phyloP scores from a whole-genome alignment of 2,888 invertebrate genomes.

The Dicyrtoma fusca region DNA sequence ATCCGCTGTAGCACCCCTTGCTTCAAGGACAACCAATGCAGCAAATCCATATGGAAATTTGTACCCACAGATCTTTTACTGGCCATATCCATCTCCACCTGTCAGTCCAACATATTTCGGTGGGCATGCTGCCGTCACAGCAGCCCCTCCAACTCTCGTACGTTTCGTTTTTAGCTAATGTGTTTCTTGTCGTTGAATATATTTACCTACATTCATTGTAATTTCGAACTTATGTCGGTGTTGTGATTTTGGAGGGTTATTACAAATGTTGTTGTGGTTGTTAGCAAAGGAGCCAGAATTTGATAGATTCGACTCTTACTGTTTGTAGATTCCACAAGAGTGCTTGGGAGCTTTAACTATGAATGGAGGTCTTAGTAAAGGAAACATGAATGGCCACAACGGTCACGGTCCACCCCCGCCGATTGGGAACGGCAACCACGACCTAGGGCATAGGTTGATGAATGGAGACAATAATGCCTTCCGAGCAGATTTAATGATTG shows the following conservation, averaged over 20 bases:
- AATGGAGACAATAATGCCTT: constrained; percentile 35
- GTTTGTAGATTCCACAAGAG: constrained; percentile 45
- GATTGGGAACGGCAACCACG: constrained; percentile 33
- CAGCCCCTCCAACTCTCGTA: constrained; percentile 46
- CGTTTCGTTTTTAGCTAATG: too few relatives aligned
- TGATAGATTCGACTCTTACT: not conserved
- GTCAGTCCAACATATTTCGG: constrained; percentile 74
- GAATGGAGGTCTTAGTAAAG: constrained; percentile 28
- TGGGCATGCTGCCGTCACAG: constrained; percentile 23
- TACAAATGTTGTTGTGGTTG: not conserved
- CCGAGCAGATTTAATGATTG: constrained; percentile 43
- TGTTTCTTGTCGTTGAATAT: too few relatives aligned
- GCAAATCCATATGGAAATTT: constrained; percentile 51
- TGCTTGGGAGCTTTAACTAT: constrained; percentile 43
- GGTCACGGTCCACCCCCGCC: constrained; percentile 26
- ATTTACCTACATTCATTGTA: too few relatives aligned
- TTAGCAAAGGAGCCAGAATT: not conserved
- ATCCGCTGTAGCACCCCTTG: constrained; percentile 58
- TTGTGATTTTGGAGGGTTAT: not conserved
- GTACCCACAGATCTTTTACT: constrained; percentile 71
- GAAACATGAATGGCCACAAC: constrained; percentile 26
- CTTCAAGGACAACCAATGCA: constrained; percentile 56
- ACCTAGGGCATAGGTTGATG: constrained; percentile 38
- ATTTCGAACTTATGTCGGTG: too few relatives aligned
- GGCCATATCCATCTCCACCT: constrained; percentile 93